Evolutionary conservation across 2,888 invertebrate species (phyloP).

Genomic region (Dryobota labecula): DNA sequence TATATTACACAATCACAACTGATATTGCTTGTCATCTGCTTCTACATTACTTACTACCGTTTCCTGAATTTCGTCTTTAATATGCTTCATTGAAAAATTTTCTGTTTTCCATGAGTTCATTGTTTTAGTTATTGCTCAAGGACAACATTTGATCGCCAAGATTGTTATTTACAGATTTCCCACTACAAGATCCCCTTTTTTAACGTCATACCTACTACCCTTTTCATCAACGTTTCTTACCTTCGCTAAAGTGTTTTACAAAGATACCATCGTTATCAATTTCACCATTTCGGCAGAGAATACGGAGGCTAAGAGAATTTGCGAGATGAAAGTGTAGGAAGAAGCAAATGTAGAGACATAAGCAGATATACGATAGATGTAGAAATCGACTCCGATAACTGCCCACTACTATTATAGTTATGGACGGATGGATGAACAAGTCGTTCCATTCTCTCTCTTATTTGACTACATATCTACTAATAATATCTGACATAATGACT

Average conservation of each 20-base stretch:
- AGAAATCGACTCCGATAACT: neutral
- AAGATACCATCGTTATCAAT: neutral
- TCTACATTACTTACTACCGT: neutral
- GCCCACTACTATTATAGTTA: neutral
- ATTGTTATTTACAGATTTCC: neutral
- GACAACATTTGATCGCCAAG: neutral
- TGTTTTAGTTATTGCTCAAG: neutral
- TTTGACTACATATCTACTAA: too few species aligned
- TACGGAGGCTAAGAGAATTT: neutral
- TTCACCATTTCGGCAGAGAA: too few species aligned
- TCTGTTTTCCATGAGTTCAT: neutral
- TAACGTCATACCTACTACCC: neutral
- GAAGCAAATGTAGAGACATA: neutral
- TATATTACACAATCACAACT: neutral
- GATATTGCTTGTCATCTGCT: neutral
- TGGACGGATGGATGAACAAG: neutral
- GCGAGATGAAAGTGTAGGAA: neutral
- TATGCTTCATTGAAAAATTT: neutral
- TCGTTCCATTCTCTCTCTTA: neutral
- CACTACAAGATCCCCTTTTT: neutral
- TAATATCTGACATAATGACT: too few species aligned
- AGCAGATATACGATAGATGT: neutral
- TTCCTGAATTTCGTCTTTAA: too few species aligned
- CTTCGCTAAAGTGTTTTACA: neutral
- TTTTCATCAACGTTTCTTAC: neutral